Evolutionary conservation across 2,888 invertebrate genomes (phyloP).

Genomic region (Abrostola triplasia): DNA sequence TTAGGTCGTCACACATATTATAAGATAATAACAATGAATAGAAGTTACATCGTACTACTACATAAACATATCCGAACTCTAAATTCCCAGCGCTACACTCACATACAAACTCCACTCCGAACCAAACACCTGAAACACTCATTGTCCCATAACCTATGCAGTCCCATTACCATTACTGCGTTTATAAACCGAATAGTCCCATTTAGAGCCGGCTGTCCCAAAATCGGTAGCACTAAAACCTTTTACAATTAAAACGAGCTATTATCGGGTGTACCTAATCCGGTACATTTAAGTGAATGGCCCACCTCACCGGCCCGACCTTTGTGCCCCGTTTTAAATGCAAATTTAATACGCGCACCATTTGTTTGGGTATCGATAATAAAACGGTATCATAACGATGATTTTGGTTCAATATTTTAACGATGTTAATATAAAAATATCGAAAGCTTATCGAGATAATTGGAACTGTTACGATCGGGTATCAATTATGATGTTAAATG

Average conservation of each 20-base stretch:
- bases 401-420: constrained; percentile 1
- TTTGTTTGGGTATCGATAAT: constrained; percentile 46
- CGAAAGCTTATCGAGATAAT: neutral
- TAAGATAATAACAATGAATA: no score
- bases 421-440: neutral
- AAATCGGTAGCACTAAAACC: constrained; percentile 59
- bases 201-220: constrained; percentile 52
- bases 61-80: no score
- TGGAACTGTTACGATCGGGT: neutral
- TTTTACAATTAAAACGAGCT: constrained; percentile 74
- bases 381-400: constrained; percentile 33
- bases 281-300: constrained; percentile 69
- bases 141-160: constrained; percentile 40
- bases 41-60: no score
- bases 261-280: constrained; percentile 78
- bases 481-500: neutral
- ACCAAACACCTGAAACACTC: neutral
- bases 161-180: constrained; percentile 28
- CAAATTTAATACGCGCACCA: constrained; percentile 60
- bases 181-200: constrained; percentile 37
- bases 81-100: neutral
- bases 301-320: constrained; percentile 71
- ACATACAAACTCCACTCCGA: neutral
- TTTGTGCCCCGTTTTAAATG: constrained; percentile 70
- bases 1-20: no score